These are phyloP conservation scores for Bovichtus variegatus DNA, from an alignment of 2,797 vertebrate species.

Conservation along the genomic window DNA sequence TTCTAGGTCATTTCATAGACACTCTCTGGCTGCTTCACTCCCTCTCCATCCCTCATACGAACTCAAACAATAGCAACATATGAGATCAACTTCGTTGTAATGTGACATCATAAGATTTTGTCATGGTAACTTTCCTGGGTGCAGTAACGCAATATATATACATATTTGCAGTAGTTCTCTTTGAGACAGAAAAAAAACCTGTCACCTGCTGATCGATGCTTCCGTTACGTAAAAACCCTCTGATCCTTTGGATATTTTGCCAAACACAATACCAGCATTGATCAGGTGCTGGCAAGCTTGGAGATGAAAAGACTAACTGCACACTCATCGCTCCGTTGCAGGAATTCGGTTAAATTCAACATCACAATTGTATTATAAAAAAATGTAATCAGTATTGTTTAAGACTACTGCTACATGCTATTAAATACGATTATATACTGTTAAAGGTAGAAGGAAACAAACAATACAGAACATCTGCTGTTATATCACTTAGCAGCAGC, in stretches of 20 bases:
- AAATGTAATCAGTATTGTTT: background rate
- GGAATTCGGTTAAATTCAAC: constrained; percentile 4
- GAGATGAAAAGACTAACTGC: constrained; percentile 13
- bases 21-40: background rate
- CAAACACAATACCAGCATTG: constrained; percentile 20
- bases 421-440: constrained; percentile 12
- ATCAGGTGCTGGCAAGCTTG: constrained; percentile 1
- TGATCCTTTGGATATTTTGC: background rate
- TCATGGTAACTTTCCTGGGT: constrained; percentile 52
- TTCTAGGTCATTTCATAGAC: background rate
- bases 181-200: constrained; percentile 7
- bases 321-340: background rate
- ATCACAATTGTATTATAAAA: background rate
- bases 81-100: constrained; percentile 32
- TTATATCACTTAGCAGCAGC: background rate
- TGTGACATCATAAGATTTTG: constrained; percentile 50
- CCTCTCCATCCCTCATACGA: background rate
- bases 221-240: constrained; percentile 10
- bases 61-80: constrained; percentile 24
- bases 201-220: background rate
- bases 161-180: too few species aligned
- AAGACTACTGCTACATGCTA: background rate
- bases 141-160: constrained; percentile 31
- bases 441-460: background rate
- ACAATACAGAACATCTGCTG: background rate